Percentiles rank a stretch among this genome's conserved stretches.
phyloP scores from a whole-genome alignment of 2,797 vertebrate species.

The Pagetopsis macropterus region DNA sequence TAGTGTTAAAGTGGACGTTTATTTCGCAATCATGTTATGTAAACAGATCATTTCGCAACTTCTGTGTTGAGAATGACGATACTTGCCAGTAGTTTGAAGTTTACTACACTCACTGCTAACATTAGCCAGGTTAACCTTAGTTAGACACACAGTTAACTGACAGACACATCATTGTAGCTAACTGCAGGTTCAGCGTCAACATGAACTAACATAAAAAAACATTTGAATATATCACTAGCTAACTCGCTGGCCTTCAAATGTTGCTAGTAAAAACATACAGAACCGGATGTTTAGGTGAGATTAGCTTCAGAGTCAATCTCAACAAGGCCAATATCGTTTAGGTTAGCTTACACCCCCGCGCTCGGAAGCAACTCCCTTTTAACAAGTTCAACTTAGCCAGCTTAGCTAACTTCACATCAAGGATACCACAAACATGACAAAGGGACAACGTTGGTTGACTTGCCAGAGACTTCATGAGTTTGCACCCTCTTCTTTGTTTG shows the following conservation, averaged over 20 bases:
- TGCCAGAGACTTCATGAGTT: conserved; percentile 34
- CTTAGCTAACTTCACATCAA: conserved; percentile 12
- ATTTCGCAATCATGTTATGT: conserved; percentile 27
- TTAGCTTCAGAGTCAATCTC: conserved; percentile 46
- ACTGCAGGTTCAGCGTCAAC: background rate
- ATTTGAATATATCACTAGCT: background rate
- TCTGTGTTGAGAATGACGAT: background rate
- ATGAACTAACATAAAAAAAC: background rate
- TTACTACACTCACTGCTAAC: conserved; percentile 18
- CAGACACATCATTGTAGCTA: background rate
- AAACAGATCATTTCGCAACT: background rate
- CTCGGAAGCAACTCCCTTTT: conserved; percentile 44
- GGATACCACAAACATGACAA: background rate
- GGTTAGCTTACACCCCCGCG: conserved; percentile 54
- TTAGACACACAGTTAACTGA: background rate
- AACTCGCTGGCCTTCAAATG: background rate
- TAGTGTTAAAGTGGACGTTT: background rate
- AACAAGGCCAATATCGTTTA: conserved; percentile 58
- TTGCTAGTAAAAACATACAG: accelerated
- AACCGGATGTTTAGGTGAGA: conserved; percentile 12
- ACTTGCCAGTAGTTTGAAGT: background rate
- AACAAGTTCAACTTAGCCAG: conserved; percentile 54
- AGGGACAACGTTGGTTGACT: conserved; percentile 15
- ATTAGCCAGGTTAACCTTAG: conserved; percentile 31
- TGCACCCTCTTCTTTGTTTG: background rate